A percentile compares a stretch with the other conserved stretches of the same genome.
These are phyloP conservation scores for Poecile montanus DNA, from an alignment of 2,797 vertebrate genomes.

Conservation along the genomic window DNA sequence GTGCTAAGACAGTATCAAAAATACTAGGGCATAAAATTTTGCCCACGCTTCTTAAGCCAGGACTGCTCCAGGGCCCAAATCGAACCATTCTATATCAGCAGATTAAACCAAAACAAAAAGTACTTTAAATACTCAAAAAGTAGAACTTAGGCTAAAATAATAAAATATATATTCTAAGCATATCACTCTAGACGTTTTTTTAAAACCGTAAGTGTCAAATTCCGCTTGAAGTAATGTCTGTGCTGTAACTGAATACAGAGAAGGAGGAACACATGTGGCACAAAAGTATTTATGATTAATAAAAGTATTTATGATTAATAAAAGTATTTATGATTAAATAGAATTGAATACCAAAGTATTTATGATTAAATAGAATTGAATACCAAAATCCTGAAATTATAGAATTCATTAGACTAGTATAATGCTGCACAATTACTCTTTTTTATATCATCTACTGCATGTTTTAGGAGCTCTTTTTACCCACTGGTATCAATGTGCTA, in stretches of 20 bases:
- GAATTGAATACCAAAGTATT: slow-evolving; percentile 42
- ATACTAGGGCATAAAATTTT: background rate
- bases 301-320: too few relatives aligned
- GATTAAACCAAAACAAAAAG: background rate
- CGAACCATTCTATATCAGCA: background rate
- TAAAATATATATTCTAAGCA: slow-evolving; percentile 15
- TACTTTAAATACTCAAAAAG: background rate
- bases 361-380: slow-evolving; percentile 52
- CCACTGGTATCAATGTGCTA: background rate
- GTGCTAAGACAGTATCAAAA: background rate
- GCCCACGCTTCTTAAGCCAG: rapidly evolving
- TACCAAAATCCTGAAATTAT: slow-evolving; percentile 49
- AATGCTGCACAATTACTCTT: slow-evolving; percentile 53
- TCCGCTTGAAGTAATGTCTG: slow-evolving; percentile 24
- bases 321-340: slow-evolving; percentile 26
- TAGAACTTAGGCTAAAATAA: background rate
- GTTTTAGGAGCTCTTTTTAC: slow-evolving; percentile 32
- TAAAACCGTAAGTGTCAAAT: background rate
- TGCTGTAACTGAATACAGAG: slow-evolving; percentile 10
- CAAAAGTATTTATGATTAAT: slow-evolving; percentile 48
- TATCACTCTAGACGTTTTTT: background rate
- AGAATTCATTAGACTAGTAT: slow-evolving; percentile 53
- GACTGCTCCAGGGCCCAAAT: background rate
- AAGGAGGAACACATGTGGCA: slow-evolving; percentile 60
- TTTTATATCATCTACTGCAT: background rate